A percentile compares a stretch with the other conserved stretches of the same genome.
phyloP scores from a whole-genome alignment of 2,888 invertebrate species.

The Patella ulyssiponensis region DNA sequence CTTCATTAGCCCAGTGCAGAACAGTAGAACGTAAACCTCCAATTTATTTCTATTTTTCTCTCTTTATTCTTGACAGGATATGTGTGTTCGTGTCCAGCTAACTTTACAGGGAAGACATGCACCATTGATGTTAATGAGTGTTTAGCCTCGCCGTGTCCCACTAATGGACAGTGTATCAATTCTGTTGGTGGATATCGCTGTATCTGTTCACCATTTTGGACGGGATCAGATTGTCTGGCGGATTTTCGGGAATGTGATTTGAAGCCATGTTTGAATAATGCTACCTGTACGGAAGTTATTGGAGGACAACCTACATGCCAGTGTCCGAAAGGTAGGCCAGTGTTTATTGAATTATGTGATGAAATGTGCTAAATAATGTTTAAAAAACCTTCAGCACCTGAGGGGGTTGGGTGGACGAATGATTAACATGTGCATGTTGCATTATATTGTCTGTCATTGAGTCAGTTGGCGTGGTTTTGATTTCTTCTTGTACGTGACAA shows the following conservation, averaged over 20 bases:
- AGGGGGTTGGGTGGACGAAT: too few species aligned
- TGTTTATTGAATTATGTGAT: background rate
- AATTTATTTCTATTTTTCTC: background rate
- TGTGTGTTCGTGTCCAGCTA: conserved; percentile 69
- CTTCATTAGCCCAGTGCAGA: too few species aligned
- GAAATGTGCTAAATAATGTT: too few species aligned
- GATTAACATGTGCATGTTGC: too few species aligned
- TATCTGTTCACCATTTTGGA: conserved; percentile 77
- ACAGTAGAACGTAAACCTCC: background rate
- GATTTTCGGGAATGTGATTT: conserved; percentile 84
- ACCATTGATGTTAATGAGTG: conserved; percentile 90
- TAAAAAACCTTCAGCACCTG: too few species aligned
- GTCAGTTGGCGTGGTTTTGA: too few species aligned
- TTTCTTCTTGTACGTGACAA: too few species aligned
- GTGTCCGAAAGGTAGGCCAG: conserved; percentile 36
- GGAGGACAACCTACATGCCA: conserved; percentile 40
- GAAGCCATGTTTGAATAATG: conserved; percentile 88
- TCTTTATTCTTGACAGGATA: conserved; percentile 26
- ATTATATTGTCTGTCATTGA: too few species aligned
- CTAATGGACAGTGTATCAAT: conserved; percentile 84
- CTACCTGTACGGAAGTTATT: conserved; percentile 78
- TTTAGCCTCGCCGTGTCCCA: conserved; percentile 45
- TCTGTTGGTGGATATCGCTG: conserved; percentile 89
- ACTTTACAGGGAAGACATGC: conserved; percentile 78
- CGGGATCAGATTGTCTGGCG: conserved; percentile 45